Evolutionary conservation across 1,140 invertebrate species (phyloP), one percentile per base, ranked within the genome.

Genomic region (Drosophila nannoptera): DNA sequence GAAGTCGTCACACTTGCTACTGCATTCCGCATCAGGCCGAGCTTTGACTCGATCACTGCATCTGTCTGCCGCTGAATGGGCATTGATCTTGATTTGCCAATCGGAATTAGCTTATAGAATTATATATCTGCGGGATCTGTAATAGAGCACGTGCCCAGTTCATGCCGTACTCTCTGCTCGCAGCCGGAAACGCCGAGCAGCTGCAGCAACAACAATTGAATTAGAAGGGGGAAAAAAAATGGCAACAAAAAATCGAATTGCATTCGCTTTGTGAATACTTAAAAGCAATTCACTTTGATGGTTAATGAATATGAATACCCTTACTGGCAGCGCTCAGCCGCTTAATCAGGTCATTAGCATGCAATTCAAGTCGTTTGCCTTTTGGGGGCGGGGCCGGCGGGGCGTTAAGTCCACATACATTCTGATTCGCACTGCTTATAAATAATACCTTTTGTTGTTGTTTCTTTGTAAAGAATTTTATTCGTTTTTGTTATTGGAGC

Each of bases 261-360:
- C 69, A 61, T 4, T 16, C 55, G 50, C 62, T 43, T 38, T 43
- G 35, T 73, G 76, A 84, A 83, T 84, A 73, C 62, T 84, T 73
- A 69, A 69, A 67, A 78, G 50, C 64, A 70, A 69, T 56, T 78
- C 55, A 65, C 61, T 64, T 58, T 54, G 22, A 22, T 59, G 60
- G 72, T 78, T 73, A 75, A 82, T 22, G 22, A 22, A 22, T 22
- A 83, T 83, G 71, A 69, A 62, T 65, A 40, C 35, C 22, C 53
- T 43, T 52, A 43, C 59, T 43, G 40, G 32, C 14, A 5, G 22
- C 59, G 32, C 22, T 48, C 32, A 38, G 29, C 38, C 49, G 50
- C 33, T 76, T 84, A 83, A 84, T 38, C 78, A 83, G 80, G 80
- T 76, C 53, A 83, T 83, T 83, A 78, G 65, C 69, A 83, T 83